These are phyloP conservation scores for Callionymus lyra DNA, from an alignment of 2,113 vertebrate species.

Conservation along the genomic window DNA sequence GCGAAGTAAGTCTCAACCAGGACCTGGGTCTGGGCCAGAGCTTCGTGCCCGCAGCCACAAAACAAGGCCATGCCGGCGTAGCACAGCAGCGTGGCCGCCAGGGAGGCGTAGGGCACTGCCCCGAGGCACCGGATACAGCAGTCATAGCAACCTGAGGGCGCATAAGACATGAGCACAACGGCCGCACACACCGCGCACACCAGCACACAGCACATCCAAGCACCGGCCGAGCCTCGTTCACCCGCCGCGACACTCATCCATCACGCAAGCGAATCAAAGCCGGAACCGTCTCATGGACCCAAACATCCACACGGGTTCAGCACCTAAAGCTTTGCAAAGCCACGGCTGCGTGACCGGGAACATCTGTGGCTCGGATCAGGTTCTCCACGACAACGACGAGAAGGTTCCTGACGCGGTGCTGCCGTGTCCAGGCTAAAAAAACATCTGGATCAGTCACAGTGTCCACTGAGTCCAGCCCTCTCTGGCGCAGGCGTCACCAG, in stretches of 20 bases:
- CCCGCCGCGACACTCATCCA: slow-evolving; percentile 13
- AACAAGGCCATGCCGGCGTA: slow-evolving; percentile 91
- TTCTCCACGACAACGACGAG: slow-evolving; percentile 39
- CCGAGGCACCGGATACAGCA: slow-evolving; percentile 93
- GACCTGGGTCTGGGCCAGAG: slow-evolving; percentile 83
- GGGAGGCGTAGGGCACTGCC: slow-evolving; percentile 88
- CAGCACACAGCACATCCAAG: slow-evolving; percentile 67
- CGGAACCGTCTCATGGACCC: no score
- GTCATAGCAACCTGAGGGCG: slow-evolving; percentile 87
- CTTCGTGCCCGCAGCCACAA: slow-evolving; percentile 93
- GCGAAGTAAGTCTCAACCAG: slow-evolving; percentile 92
- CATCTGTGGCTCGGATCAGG: slow-evolving; percentile 61
- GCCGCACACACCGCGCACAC: slow-evolving; percentile 70
- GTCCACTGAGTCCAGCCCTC: slow-evolving; percentile 47
- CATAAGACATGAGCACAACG: slow-evolving; percentile 69
- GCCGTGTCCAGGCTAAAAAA: slow-evolving; percentile 20
- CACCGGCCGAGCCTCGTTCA: slow-evolving; percentile 24
- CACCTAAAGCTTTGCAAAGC: slow-evolving; percentile 76
- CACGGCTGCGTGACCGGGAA: slow-evolving; percentile 74
- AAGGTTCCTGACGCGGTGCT: slow-evolving; percentile 33
- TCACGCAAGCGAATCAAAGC: slow-evolving; percentile 40
- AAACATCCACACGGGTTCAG: slow-evolving; percentile 57
- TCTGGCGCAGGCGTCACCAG: slow-evolving; percentile 44
- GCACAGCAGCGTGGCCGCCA: slow-evolving; percentile 92
- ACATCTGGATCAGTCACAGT: slow-evolving; percentile 29